phyloP scores from a whole-genome alignment of 2,113 vertebrate species.

The Rallus limicola region DNA sequence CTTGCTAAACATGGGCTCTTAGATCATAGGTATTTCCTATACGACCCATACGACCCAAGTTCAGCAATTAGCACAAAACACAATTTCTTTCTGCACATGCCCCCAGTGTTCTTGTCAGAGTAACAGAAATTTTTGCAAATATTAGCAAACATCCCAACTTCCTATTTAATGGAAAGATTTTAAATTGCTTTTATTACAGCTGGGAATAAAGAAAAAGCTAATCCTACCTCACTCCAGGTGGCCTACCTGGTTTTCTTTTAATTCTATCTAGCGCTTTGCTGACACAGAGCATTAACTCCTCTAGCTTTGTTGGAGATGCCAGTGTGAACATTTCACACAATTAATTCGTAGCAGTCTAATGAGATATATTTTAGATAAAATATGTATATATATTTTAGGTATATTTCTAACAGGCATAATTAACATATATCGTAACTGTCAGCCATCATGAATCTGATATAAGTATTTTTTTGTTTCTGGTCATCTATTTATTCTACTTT shows the following conservation, averaged over 20 bases:
- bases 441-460: neutral
- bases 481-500: neutral
- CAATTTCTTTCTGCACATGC: neutral
- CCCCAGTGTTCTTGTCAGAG: neutral
- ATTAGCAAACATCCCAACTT: neutral
- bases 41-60: neutral
- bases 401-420: neutral
- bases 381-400: neutral
- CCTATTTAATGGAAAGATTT: neutral
- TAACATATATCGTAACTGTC: neutral
- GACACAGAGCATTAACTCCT: neutral
- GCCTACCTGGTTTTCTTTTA: neutral
- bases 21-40: neutral
- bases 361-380: neutral
- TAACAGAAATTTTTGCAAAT: neutral
- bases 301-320: neutral
- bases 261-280: neutral
- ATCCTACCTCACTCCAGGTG: neutral
- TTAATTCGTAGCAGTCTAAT: neutral
- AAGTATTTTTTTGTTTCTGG: neutral
- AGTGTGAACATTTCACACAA: neutral
- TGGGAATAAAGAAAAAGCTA: neutral
- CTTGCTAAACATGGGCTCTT: neutral
- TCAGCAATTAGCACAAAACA: fast-evolving
- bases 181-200: neutral